phyloP scores from a whole-genome alignment of 2,797 vertebrate species.

The Phataginus tetradactyla region DNA sequence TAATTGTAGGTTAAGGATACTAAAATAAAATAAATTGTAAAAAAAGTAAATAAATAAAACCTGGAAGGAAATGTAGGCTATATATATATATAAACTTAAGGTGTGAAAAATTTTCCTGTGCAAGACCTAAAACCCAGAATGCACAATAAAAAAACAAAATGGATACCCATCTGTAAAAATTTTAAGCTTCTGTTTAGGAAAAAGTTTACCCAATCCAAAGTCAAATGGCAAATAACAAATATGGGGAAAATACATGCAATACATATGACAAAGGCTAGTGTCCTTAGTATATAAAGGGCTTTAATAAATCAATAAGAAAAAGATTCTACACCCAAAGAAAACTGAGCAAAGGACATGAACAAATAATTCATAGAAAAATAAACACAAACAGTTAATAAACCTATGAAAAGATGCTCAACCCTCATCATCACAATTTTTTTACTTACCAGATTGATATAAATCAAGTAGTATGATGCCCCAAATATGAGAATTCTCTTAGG shows the following conservation, averaged over 20 bases:
- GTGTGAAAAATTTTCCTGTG: neutral
- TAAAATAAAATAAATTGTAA: too few relatives aligned
- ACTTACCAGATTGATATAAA: neutral
- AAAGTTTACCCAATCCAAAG: neutral
- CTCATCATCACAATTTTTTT: neutral
- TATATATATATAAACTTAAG: neutral
- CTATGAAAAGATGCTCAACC: neutral
- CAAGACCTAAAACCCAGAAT: slow-evolving; percentile 26
- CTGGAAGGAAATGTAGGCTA: neutral
- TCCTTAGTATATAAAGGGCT: neutral
- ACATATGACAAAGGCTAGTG: neutral
- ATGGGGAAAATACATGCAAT: neutral
- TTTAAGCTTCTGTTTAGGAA: slow-evolving; percentile 21
- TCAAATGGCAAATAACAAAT: slow-evolving; percentile 34
- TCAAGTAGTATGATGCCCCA: neutral
- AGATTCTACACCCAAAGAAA: neutral
- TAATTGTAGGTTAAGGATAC: too few relatives aligned
- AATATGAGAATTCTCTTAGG: neutral
- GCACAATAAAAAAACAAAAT: neutral
- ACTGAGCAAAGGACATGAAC: neutral
- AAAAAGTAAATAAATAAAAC: too few relatives aligned
- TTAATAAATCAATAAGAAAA: slow-evolving; percentile 18
- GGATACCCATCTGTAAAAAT: neutral
- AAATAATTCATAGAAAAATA: neutral
- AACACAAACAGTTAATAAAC: slow-evolving; percentile 26